These are phyloP conservation scores for Ptychoptera albimana DNA, from an alignment of 2,888 invertebrate species.

Conservation along the genomic window DNA sequence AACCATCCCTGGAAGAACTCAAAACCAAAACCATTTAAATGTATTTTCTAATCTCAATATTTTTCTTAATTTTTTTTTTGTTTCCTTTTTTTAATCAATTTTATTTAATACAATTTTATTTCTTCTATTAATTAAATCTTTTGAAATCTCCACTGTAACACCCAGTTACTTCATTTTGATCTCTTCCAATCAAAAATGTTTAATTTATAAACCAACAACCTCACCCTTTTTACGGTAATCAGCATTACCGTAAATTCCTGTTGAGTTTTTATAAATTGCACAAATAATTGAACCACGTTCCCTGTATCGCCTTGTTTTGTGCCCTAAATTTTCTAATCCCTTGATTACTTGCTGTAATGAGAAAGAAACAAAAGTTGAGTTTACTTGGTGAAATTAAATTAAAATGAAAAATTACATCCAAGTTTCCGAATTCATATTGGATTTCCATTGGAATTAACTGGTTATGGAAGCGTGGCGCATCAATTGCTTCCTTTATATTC, in stretches of 20 bases:
- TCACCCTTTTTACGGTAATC: slow-evolving; percentile 72
- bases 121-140: too few species aligned
- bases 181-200: too few species aligned
- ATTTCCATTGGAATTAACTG: slow-evolving; percentile 66
- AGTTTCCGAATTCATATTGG: slow-evolving; percentile 46
- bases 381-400: neutral
- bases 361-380: neutral
- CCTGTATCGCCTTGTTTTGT: slow-evolving; percentile 43
- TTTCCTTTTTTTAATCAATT: too few species aligned
- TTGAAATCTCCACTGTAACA: too few species aligned
- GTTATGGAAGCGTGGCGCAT: slow-evolving; percentile 66
- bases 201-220: slow-evolving; percentile 48
- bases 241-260: slow-evolving; percentile 55
- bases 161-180: neutral
- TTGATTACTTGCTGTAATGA: slow-evolving; percentile 40
- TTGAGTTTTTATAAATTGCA: slow-evolving; percentile 43
- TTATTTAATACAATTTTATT: too few species aligned
- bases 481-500: slow-evolving; percentile 52
- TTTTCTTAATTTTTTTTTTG: too few species aligned
- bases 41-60: too few species aligned
- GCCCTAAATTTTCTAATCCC: slow-evolving; percentile 49
- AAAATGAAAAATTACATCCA: neutral
- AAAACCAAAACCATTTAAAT: too few species aligned
- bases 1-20: too few species aligned
- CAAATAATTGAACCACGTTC: slow-evolving; percentile 56